phyloP scores from a whole-genome alignment of 2,113 vertebrate species.

The Neofelis nebulosa region DNA sequence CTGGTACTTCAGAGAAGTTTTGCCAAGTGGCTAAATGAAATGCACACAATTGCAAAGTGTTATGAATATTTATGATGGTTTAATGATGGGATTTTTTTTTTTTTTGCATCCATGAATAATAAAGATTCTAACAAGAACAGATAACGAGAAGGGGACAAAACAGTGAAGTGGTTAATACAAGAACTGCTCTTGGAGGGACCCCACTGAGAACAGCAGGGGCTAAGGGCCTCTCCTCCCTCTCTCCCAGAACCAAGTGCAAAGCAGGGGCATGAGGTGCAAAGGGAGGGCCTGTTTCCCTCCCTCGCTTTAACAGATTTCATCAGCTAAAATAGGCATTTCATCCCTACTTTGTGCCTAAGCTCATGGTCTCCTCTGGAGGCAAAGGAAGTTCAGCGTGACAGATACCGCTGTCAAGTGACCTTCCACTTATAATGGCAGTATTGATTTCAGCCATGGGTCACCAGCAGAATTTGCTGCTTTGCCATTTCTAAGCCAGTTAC shows the following conservation, averaged over 20 bases:
- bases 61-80: slow-evolving; percentile 88
- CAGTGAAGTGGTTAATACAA: slow-evolving; percentile 79
- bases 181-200: slow-evolving; percentile 53
- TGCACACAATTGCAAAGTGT: slow-evolving; percentile 76
- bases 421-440: background rate
- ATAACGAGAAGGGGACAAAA: slow-evolving; percentile 83
- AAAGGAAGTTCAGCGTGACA: slow-evolving; percentile 42
- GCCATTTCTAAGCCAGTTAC: background rate
- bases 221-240: slow-evolving; percentile 3
- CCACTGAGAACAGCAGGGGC: slow-evolving; percentile 74
- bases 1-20: slow-evolving; percentile 81
- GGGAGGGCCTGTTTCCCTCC: background rate
- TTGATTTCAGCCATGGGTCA: slow-evolving; percentile 50
- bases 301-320: slow-evolving; percentile 49
- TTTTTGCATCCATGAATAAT: slow-evolving; percentile 86
- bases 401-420: background rate
- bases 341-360: slow-evolving; percentile 40
- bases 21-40: slow-evolving; percentile 85
- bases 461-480: slow-evolving; percentile 52
- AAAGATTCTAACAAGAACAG: slow-evolving; percentile 85
- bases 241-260: slow-evolving; percentile 54
- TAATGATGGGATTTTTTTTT: slow-evolving; percentile 81
- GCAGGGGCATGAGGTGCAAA: background rate
- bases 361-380: slow-evolving; percentile 29
- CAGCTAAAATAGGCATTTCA: slow-evolving; percentile 64